Evolutionary conservation across 2,797 vertebrate species (phyloP).

Genomic region (Phrynocephalus forsythii): DNA sequence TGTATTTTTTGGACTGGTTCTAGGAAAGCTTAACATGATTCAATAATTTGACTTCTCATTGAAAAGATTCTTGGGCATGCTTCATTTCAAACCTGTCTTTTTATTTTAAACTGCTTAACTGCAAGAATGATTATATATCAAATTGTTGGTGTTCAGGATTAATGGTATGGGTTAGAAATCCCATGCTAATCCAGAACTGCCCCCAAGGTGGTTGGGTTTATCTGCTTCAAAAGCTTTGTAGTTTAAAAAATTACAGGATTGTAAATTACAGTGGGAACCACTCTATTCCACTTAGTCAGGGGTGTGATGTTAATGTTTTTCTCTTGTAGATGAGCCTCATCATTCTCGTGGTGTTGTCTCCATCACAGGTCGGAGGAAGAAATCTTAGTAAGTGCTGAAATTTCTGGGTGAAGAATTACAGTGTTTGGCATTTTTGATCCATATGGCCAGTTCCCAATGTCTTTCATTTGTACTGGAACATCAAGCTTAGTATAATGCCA

Average conservation of each 20-base stretch:
- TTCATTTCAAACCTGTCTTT: not conserved
- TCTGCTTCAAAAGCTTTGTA: slow-evolving; percentile 35
- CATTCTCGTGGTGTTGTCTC: slow-evolving; percentile 73
- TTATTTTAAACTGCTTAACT: slow-evolving; percentile 40
- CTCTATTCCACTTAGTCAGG: slow-evolving; percentile 28
- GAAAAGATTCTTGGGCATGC: not conserved
- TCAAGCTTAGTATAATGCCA: not conserved
- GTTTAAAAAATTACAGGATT: slow-evolving; percentile 22
- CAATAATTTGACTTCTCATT: rapidly evolving
- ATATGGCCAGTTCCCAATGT: slow-evolving; percentile 1
- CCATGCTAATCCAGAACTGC: slow-evolving; percentile 45
- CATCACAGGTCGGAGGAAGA: slow-evolving; percentile 50
- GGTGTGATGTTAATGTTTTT: slow-evolving; percentile 67
- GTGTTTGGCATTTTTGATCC: slow-evolving; percentile 13
- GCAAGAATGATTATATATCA: slow-evolving; percentile 31
- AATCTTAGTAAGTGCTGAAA: slow-evolving; percentile 60
- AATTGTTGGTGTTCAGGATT: slow-evolving; percentile 23
- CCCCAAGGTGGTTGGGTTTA: not conserved
- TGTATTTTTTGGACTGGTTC: not conserved
- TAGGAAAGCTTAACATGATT: not conserved
- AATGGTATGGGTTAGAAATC: slow-evolving; percentile 51
- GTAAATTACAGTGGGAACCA: slow-evolving; percentile 30
- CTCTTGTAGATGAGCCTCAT: slow-evolving; percentile 78
- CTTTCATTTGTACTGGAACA: slow-evolving; percentile 9
- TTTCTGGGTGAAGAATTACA: not conserved